These are phyloP conservation scores for Empidonax alnorum DNA, from an alignment of 2,113 vertebrate species.

Conservation along the genomic window DNA sequence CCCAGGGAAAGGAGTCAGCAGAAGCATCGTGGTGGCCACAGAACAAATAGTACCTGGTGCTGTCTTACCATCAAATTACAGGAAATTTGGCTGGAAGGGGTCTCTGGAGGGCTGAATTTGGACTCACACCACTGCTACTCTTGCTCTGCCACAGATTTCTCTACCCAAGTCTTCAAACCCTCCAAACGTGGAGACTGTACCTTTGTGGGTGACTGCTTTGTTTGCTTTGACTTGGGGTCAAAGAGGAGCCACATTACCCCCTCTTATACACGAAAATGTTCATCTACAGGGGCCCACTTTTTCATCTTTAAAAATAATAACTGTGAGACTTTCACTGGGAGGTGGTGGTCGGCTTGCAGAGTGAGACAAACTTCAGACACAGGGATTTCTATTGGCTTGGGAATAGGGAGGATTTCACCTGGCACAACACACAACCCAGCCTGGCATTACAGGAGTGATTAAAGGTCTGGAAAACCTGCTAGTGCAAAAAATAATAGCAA, in stretches of 20 bases:
- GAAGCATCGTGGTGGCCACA: not conserved
- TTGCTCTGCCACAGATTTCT: not conserved
- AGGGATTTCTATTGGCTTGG: not conserved
- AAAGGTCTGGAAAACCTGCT: not conserved
- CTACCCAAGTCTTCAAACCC: not conserved
- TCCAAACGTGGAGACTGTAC: not conserved
- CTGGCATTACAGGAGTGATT: not conserved
- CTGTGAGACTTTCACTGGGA: not conserved
- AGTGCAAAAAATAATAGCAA: not conserved
- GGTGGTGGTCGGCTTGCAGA: not conserved
- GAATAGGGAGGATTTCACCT: not conserved
- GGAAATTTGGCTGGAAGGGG: not conserved
- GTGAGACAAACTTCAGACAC: not conserved
- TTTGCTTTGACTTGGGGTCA: not conserved
- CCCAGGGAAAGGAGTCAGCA: not conserved
- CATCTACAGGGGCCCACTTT: not conserved
- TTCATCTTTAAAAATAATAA: not conserved
- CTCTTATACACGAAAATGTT: not conserved
- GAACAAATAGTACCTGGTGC: not conserved
- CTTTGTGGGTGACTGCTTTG: not conserved
- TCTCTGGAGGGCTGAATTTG: not conserved
- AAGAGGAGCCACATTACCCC: not conserved
- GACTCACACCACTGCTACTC: not conserved
- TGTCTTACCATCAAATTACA: not conserved
- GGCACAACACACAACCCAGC: not conserved